A percentile compares a stretch with the other conserved stretches of the same genome.
These are phyloP conservation scores for Pammene fasciana DNA, from an alignment of 2,888 invertebrate genomes.

Conservation along the genomic window DNA sequence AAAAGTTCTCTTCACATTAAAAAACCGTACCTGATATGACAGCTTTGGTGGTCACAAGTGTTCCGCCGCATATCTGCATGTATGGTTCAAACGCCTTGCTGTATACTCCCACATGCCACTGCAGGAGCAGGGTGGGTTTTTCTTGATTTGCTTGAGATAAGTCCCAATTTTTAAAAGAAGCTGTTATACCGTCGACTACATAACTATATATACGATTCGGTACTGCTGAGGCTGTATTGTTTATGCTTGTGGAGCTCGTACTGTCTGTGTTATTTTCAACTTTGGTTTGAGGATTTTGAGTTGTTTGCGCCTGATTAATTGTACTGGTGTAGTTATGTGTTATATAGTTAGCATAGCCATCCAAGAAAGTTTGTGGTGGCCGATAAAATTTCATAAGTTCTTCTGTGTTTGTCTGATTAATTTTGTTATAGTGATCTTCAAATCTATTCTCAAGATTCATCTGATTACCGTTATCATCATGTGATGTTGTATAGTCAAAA, in stretches of 20 bases:
- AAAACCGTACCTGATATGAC: conserved; percentile 34
- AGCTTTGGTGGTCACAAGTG: conserved; percentile 21
- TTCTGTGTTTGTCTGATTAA: background rate
- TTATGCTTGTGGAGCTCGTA: background rate
- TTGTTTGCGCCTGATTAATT: background rate
- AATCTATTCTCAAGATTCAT: no score
- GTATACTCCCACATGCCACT: conserved; percentile 30
- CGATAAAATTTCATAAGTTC: background rate
- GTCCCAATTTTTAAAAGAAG: background rate
- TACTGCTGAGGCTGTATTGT: background rate
- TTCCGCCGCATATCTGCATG: conserved; percentile 32
- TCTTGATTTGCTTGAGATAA: background rate
- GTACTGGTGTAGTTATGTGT: background rate
- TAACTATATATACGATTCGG: background rate
- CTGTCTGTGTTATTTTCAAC: no score
- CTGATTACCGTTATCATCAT: no score
- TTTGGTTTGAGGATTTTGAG: background rate
- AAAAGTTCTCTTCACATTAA: no score
- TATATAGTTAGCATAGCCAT: background rate
- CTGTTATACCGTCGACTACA: background rate
- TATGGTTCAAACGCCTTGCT: conserved; percentile 8
- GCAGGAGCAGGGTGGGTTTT: background rate
- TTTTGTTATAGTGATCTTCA: background rate
- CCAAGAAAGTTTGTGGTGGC: background rate
- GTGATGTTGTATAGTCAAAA: no score